Conservation (phyloP, 2,113 vertebrate species). For the Mirounga angustirostris region DNA sequence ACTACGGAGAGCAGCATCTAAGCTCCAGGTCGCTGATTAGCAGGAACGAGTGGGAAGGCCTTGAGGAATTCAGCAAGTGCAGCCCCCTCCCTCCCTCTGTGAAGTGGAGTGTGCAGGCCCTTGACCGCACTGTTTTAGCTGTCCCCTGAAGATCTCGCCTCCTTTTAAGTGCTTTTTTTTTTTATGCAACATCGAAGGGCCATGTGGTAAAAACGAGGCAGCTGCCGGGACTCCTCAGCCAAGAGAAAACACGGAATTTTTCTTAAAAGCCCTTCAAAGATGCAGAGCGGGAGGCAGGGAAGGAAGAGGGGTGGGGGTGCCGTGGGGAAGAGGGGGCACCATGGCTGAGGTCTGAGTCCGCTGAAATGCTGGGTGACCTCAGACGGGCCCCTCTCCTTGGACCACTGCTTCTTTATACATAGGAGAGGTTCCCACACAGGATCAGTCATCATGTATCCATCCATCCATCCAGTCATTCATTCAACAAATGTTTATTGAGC, state of each 20-base stretch:
- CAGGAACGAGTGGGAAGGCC: background rate
- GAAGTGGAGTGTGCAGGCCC: background rate
- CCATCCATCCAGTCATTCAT: background rate
- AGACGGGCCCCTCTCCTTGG: fast-evolving
- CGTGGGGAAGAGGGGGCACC: fast-evolving
- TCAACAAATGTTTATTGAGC: background rate
- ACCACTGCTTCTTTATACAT: background rate
- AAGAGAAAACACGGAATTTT: background rate
- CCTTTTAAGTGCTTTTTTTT: conserved; percentile 56
- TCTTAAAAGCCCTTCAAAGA: background rate
- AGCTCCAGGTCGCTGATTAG: conserved; percentile 72
- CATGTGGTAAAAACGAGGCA: background rate
- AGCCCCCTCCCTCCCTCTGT: background rate
- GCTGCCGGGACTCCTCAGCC: background rate
- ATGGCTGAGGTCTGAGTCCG: background rate
- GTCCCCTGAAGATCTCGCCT: conserved; percentile 39
- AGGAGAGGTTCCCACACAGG: background rate
- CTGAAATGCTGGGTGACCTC: background rate
- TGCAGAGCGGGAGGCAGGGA: background rate
- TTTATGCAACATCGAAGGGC: background rate
- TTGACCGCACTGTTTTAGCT: conserved; percentile 22
- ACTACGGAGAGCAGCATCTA: conserved; percentile 50
- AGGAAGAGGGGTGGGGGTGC: background rate
- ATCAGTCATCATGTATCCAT: background rate
- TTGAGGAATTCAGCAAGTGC: background rate